Percentiles rank a stretch among this genome's conserved stretches.
phyloP scores from a whole-genome alignment of 2,113 vertebrate species.

The Chaetodon auriga region DNA sequence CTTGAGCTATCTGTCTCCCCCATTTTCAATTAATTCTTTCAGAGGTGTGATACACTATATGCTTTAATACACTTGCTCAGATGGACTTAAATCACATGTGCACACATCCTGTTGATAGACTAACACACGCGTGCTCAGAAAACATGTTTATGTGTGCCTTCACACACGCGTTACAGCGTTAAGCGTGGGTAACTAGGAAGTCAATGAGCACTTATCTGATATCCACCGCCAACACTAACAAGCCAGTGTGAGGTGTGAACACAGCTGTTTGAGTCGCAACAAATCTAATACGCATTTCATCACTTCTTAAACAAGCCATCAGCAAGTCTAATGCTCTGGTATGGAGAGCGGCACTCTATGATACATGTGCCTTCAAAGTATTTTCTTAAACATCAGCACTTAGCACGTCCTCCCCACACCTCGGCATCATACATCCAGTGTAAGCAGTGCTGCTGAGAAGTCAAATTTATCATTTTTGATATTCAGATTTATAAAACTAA shows the following conservation, averaged over 20 bases:
- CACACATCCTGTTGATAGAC: neutral
- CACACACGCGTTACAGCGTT: constrained; percentile 36
- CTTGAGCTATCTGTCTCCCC: constrained; percentile 63
- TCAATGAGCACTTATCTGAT: constrained; percentile 63
- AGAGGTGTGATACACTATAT: constrained; percentile 53
- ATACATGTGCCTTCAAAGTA: constrained; percentile 76
- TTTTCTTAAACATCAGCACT: constrained; percentile 82
- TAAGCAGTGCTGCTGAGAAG: constrained; percentile 64
- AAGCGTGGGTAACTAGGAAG: constrained; percentile 47
- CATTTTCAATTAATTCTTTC: constrained; percentile 69
- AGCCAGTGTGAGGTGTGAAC: constrained; percentile 69
- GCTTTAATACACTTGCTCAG: constrained; percentile 48
- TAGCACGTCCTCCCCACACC: constrained; percentile 64
- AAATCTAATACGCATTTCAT: constrained; percentile 77
- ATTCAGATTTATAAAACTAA: constrained; percentile 64
- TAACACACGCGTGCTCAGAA: neutral
- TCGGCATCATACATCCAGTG: constrained; percentile 42
- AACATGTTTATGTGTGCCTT: constrained; percentile 12
- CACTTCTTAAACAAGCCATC: constrained; percentile 79
- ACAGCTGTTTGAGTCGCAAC: constrained; percentile 77
- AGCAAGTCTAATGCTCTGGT: constrained; percentile 76
- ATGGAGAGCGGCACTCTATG: constrained; percentile 60
- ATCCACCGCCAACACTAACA: constrained; percentile 63
- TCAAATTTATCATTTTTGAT: constrained; percentile 62
- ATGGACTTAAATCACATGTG: constrained; percentile 34